Conservation (phyloP, 2,113 vertebrate species). For the Ciconia maguari region DNA sequence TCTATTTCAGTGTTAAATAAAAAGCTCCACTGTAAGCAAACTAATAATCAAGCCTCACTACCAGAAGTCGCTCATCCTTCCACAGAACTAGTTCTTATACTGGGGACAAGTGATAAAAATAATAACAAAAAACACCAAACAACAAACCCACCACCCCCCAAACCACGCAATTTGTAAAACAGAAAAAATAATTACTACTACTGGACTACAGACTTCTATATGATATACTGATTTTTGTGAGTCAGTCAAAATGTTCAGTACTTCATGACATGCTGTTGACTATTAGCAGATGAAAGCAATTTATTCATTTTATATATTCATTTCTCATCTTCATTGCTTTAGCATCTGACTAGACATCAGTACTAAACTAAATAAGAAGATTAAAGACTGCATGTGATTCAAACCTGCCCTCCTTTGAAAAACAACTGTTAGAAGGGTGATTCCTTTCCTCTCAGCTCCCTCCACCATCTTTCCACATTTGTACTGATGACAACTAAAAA, state of each 20-base stretch:
- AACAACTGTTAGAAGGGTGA: background rate
- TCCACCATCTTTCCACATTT: background rate
- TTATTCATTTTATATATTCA: background rate
- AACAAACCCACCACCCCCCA: background rate
- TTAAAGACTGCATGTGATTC: background rate
- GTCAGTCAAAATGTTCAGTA: background rate
- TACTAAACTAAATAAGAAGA: background rate
- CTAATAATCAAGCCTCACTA: background rate
- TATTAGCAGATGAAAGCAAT: background rate
- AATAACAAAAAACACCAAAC: background rate
- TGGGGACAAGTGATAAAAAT: background rate
- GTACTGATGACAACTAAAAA: background rate
- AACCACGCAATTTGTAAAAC: background rate
- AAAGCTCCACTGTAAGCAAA: background rate
- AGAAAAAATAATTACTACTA: background rate
- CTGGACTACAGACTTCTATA: background rate
- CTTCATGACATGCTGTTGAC: background rate
- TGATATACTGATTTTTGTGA: background rate
- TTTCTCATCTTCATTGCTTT: background rate
- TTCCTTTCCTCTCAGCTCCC: background rate
- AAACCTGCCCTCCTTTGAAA: background rate
- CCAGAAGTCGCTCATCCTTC: background rate
- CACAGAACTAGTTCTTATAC: background rate
- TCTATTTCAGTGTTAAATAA: background rate
- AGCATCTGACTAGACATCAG: background rate